Evolutionary conservation across 2,888 invertebrate species (phyloP).

Genomic region (Polyommatus iphigenia): DNA sequence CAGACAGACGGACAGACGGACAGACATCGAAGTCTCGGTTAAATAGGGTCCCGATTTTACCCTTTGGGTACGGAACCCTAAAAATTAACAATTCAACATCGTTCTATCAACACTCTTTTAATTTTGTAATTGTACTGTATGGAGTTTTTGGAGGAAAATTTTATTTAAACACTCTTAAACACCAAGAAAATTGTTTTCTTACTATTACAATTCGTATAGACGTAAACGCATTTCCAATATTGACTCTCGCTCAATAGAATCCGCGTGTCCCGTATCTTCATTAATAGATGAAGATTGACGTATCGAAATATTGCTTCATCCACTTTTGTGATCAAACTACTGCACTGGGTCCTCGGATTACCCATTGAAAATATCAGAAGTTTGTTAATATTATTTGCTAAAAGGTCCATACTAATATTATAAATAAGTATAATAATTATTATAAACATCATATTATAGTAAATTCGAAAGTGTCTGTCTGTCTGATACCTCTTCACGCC

Average conservation of each 20-base stretch:
- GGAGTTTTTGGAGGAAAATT: not conserved
- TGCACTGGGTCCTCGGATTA: not conserved
- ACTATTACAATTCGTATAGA: conserved; percentile 12
- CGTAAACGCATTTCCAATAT: conserved; percentile 46
- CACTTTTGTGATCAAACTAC: not conserved
- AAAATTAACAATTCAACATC: too few relatives aligned
- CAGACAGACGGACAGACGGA: too few relatives aligned
- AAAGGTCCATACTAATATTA: not conserved
- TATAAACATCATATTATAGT: too few relatives aligned
- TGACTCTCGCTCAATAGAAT: conserved; percentile 41
- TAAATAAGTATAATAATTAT: too few relatives aligned
- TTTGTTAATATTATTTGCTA: not conserved
- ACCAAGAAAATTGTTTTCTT: not conserved
- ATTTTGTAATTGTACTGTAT: too few relatives aligned
- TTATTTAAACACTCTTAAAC: not conserved
- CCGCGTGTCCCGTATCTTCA: conserved; percentile 68
- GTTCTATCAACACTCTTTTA: too few relatives aligned
- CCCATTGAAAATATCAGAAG: not conserved
- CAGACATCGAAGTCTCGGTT: too few relatives aligned
- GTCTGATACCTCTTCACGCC: too few relatives aligned
- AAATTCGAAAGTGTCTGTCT: not conserved
- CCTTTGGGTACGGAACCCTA: too few relatives aligned
- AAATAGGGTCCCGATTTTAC: too few relatives aligned
- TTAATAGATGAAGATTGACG: conserved; percentile 68
- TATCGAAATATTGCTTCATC: conserved; percentile 33